Evolutionary conservation across 2,113 vertebrate species (phyloP).

Genomic region (Leptobrachium leishanense): DNA sequence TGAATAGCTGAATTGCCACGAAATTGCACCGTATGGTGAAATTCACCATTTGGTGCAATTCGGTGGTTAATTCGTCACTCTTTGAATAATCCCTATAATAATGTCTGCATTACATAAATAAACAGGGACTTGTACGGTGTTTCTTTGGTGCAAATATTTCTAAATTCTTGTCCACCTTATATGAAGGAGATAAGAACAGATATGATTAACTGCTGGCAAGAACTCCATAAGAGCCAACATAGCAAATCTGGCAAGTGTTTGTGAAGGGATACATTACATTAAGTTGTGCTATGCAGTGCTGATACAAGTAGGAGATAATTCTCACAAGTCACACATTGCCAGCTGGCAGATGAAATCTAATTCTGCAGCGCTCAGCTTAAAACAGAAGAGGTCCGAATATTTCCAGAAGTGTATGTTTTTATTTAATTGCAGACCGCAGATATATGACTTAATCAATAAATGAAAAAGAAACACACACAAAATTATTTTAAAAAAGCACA

Average conservation of each 20-base stretch:
- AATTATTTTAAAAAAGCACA: too few species aligned
- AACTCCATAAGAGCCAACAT: background rate
- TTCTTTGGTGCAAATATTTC: too few species aligned
- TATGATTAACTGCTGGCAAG: background rate
- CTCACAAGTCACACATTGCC: background rate
- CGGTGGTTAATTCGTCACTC: too few species aligned
- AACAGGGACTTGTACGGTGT: too few species aligned
- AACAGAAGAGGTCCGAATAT: background rate
- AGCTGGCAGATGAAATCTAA: constrained; percentile 1
- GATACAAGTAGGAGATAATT: background rate
- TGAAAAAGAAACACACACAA: too few species aligned
- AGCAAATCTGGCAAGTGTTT: background rate
- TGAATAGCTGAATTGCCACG: too few species aligned
- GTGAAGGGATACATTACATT: background rate
- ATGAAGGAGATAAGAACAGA: too few species aligned
- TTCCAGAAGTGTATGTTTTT: background rate
- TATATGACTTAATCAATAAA: constrained; percentile 22
- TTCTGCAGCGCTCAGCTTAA: constrained; percentile 22
- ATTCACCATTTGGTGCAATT: too few species aligned
- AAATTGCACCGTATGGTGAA: too few species aligned
- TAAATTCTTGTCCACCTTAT: too few species aligned
- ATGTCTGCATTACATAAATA: too few species aligned
- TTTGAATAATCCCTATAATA: too few species aligned
- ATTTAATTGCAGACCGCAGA: constrained; percentile 29
- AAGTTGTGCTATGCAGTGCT: background rate